A percentile compares a stretch with the other conserved stretches of the same genome.
Evolutionary conservation across 2,797 vertebrate genomes (phyloP).

Genomic region (Jordanella pulchra): DNA sequence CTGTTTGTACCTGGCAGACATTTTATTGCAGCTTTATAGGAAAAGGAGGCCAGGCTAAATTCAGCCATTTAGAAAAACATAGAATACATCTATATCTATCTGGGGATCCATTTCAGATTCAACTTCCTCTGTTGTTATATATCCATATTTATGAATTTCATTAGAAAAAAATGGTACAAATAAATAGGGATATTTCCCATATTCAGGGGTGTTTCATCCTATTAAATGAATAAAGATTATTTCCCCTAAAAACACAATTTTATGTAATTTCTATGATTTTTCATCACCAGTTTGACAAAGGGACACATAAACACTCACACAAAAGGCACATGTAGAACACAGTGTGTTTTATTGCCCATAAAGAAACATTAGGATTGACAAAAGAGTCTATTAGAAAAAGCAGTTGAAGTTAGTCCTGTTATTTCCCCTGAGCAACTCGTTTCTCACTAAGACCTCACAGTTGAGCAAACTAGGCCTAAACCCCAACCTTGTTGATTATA

Average conservation of each 20-base stretch:
- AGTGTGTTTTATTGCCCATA: slow-evolving; percentile 36
- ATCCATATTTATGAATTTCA: background rate
- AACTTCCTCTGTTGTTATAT: background rate
- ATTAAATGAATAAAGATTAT: slow-evolving; percentile 18
- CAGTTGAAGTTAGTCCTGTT: slow-evolving; percentile 43
- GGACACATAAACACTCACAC: slow-evolving; percentile 4
- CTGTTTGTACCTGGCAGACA: background rate
- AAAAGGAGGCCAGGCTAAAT: slow-evolving; percentile 2
- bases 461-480: slow-evolving; percentile 7
- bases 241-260: slow-evolving; percentile 20
- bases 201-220: slow-evolving; percentile 15
- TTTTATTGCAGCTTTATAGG: background rate
- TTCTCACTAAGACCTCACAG: slow-evolving; percentile 25
- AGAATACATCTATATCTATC: background rate
- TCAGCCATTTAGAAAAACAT: background rate
- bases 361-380: slow-evolving; percentile 59
- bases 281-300: background rate
- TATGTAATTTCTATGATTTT: slow-evolving; percentile 1
- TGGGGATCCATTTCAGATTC: background rate
- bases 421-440: slow-evolving; percentile 65
- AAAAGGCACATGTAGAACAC: background rate
- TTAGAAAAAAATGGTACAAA: background rate
- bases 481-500: slow-evolving; percentile 21
- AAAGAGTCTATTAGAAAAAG: slow-evolving; percentile 50
- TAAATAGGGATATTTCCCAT: background rate